These are phyloP conservation scores for Stigmatopora argus DNA, from an alignment of 2,113 vertebrate species.

Conservation along the genomic window DNA sequence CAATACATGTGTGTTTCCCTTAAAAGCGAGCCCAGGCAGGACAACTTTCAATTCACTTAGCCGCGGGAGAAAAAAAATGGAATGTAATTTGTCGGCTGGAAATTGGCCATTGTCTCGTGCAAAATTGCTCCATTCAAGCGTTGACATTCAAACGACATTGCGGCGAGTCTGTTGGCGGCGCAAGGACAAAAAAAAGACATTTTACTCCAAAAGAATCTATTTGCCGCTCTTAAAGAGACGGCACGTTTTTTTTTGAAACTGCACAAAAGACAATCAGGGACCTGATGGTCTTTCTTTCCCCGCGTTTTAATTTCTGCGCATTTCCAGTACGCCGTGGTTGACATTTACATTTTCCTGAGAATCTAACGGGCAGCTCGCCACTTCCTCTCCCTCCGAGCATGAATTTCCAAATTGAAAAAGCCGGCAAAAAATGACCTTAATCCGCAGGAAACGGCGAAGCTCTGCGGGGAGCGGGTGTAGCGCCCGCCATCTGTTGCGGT, in stretches of 20 bases:
- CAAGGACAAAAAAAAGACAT: conserved; percentile 39
- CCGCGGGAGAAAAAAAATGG: conserved; percentile 33
- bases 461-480: conserved; percentile 63
- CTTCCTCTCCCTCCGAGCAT: conserved; percentile 50
- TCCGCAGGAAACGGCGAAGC: conserved; percentile 60
- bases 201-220: neutral
- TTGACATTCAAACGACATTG: conserved; percentile 49
- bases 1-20: neutral
- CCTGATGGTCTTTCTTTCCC: conserved; percentile 23
- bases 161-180: conserved; percentile 6
- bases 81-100: conserved; percentile 55
- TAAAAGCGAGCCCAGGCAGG: neutral
- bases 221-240: conserved; percentile 16
- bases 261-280: conserved; percentile 17
- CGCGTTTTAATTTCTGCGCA: conserved; percentile 51
- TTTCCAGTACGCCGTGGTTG: conserved; percentile 62
- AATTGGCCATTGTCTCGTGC: conserved; percentile 56
- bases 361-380: conserved; percentile 56
- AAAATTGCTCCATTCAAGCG: conserved; percentile 53
- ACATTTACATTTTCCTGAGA: conserved; percentile 62
- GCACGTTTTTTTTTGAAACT: conserved; percentile 13
- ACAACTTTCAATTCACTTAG: conserved; percentile 38
- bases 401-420: conserved; percentile 71
- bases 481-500: conserved; percentile 69
- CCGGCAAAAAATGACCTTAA: conserved; percentile 69